phyloP scores from a whole-genome alignment of 2,888 invertebrate species.

The Timema cristinae region DNA sequence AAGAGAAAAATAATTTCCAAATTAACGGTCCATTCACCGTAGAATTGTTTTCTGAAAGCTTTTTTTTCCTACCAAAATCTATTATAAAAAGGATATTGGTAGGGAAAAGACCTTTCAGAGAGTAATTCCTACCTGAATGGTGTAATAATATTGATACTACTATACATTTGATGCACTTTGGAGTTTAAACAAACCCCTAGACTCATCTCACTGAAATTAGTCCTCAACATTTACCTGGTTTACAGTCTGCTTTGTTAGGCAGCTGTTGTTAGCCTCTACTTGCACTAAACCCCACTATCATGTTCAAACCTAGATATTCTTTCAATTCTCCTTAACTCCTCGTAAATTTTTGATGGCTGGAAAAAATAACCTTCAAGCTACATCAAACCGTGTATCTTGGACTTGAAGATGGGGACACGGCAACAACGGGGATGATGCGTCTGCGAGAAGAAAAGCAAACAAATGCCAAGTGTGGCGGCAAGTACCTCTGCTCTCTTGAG shows the following conservation, averaged over 20 bases:
- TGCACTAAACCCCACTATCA: not conserved
- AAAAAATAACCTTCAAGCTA: conserved; percentile 86
- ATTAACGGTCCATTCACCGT: too few relatives aligned
- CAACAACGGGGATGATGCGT: conserved; percentile 92
- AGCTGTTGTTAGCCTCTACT: not conserved
- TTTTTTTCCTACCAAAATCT: too few relatives aligned
- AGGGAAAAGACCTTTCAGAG: too few relatives aligned
- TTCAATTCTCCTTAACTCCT: too few relatives aligned
- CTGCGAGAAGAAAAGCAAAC: conserved; percentile 80
- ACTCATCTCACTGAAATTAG: not conserved
- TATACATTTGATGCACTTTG: too few relatives aligned
- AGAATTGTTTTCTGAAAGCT: too few relatives aligned
- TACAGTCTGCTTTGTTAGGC: not conserved
- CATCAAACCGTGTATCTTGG: conserved; percentile 82
- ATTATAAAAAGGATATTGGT: too few relatives aligned
- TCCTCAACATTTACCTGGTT: not conserved
- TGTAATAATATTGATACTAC: too few relatives aligned
- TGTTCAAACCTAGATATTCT: too few relatives aligned
- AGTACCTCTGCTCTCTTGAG: conserved; percentile 84
- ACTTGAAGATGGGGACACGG: conserved; percentile 89
- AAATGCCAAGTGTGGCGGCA: conserved; percentile 90
- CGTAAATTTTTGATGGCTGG: conserved; percentile 81
- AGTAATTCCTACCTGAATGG: too few relatives aligned
- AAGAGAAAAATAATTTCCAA: too few relatives aligned
- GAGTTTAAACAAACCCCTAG: too few relatives aligned